Conservation (phyloP, 2,888 invertebrate genomes). For the Camptogramma bilineatum region DNA sequence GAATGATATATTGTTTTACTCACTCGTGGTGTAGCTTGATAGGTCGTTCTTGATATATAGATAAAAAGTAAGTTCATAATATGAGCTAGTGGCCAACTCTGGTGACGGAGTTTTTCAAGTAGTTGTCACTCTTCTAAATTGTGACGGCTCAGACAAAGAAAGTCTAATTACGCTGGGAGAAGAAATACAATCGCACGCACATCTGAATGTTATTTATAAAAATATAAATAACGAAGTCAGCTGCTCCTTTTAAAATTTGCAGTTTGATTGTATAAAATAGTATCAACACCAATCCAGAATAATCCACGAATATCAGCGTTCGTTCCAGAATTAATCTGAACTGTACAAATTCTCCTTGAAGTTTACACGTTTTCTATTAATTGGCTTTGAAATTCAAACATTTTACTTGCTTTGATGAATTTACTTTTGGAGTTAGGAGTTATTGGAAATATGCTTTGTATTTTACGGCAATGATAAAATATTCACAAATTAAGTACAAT, state of each 20-base stretch:
- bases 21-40: too few relatives aligned
- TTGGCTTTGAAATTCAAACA: slow-evolving; percentile 22
- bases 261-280: slow-evolving; percentile 8
- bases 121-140: too few relatives aligned
- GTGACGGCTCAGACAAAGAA: too few relatives aligned
- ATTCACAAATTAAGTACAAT: not conserved
- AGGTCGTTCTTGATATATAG: too few relatives aligned
- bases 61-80: too few relatives aligned
- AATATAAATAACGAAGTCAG: too few relatives aligned
- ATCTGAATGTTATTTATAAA: too few relatives aligned
- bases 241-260: not conserved
- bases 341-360: slow-evolving; percentile 8
- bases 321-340: slow-evolving; percentile 5
- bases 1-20: too few relatives aligned
- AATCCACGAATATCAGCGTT: slow-evolving; percentile 6
- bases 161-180: too few relatives aligned
- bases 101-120: too few relatives aligned
- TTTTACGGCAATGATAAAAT: not conserved
- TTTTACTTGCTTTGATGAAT: slow-evolving; percentile 21
- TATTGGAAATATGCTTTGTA: slow-evolving; percentile 12
- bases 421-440: slow-evolving; percentile 10
- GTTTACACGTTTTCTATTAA: slow-evolving; percentile 14
- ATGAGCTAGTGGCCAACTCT: too few relatives aligned
- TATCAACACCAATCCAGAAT: not conserved
- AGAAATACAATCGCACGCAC: too few relatives aligned